phyloP scores from a whole-genome alignment of 2,113 vertebrate species.

The Oophaga pumilio region DNA sequence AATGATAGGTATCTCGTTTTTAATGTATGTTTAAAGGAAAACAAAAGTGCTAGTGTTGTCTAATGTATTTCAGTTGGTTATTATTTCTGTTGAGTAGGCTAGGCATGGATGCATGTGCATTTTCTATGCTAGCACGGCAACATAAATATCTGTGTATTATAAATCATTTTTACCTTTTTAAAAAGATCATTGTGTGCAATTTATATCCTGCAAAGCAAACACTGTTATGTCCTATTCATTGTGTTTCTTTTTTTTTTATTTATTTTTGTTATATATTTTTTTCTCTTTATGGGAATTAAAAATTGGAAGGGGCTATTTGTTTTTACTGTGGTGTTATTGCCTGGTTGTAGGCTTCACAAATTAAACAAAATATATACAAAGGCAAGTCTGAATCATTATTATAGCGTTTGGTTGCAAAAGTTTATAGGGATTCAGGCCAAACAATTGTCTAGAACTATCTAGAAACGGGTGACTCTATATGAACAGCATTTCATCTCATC shows the following conservation, averaged over 20 bases:
- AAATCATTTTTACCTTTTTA: constrained; percentile 72
- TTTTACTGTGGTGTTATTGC: constrained; percentile 64
- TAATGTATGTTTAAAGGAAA: constrained; percentile 60
- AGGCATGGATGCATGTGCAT: constrained; percentile 68
- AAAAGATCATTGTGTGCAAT: constrained; percentile 65
- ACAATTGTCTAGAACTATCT: background rate
- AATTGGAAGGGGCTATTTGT: constrained; percentile 58
- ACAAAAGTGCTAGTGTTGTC: constrained; percentile 64
- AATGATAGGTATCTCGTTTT: constrained; percentile 64
- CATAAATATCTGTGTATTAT: constrained; percentile 66
- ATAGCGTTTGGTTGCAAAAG: constrained; percentile 47
- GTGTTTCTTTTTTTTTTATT: constrained; percentile 59
- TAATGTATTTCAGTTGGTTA: constrained; percentile 65
- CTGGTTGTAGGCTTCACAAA: constrained; percentile 68
- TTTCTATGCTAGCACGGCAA: constrained; percentile 64
- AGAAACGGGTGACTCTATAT: no score
- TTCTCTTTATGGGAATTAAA: constrained; percentile 13
- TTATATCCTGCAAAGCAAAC: constrained; percentile 68
- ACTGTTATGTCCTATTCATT: constrained; percentile 66
- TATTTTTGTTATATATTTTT: constrained; percentile 59
- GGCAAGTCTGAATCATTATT: constrained; percentile 50
- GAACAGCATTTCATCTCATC: no score
- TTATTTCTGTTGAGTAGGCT: constrained; percentile 65
- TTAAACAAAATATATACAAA: constrained; percentile 67
- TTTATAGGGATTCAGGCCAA: background rate